Evolutionary conservation across 2,888 invertebrate genomes (phyloP).

Genomic region (Epiblema foenella): DNA sequence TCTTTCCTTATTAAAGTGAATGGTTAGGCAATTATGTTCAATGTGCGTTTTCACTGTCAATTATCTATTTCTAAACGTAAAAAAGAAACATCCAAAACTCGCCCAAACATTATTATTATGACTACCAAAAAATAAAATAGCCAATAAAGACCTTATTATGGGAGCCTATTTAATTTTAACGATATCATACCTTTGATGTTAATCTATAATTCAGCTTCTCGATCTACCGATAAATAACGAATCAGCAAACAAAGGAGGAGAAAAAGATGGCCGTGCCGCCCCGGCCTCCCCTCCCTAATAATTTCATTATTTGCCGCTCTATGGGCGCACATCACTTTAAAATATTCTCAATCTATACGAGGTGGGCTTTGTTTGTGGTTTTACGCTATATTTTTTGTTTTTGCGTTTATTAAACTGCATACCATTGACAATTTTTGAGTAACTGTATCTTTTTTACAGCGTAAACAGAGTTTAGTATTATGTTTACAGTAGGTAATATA

Average conservation of each 20-base stretch:
- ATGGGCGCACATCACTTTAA: constrained; percentile 47
- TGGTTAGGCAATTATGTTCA: too few species aligned
- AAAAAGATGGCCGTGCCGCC: constrained; percentile 40
- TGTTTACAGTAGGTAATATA: background rate
- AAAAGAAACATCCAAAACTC: constrained; percentile 7
- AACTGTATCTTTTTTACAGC: too few species aligned
- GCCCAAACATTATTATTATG: constrained; percentile 19
- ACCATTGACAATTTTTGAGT: too few species aligned
- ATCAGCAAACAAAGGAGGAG: constrained; percentile 38
- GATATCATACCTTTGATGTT: constrained; percentile 74
- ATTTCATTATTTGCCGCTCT: constrained; percentile 49
- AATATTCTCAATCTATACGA: constrained; percentile 48
- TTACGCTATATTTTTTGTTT: background rate
- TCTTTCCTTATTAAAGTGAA: too few species aligned
- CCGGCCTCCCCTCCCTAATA: constrained; percentile 39
- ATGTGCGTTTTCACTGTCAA: too few species aligned
- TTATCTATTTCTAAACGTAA: too few species aligned
- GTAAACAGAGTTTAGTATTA: background rate
- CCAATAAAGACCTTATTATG: constrained; percentile 46
- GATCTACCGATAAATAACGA: constrained; percentile 44
- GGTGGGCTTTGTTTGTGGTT: constrained; percentile 33
- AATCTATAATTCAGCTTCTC: constrained; percentile 68
- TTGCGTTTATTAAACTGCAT: background rate
- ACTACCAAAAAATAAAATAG: constrained; percentile 27
- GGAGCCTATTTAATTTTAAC: constrained; percentile 68